Conservation (phyloP, 2,888 invertebrate species). For the Lymantria dispar region DNA sequence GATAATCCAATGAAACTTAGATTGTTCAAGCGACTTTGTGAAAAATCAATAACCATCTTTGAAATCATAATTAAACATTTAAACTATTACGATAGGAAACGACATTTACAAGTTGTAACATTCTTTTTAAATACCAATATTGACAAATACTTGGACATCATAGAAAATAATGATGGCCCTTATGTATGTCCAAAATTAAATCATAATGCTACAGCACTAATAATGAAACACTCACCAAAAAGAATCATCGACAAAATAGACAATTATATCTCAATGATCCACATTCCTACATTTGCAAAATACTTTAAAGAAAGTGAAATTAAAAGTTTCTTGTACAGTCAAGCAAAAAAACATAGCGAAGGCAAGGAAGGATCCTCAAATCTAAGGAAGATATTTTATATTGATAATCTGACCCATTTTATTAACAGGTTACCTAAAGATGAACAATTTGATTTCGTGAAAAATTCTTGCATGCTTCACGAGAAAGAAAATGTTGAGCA, state of each 20-base stretch:
- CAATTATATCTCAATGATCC: slow-evolving; percentile 37
- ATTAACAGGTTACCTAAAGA: slow-evolving; percentile 46
- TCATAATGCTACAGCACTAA: slow-evolving; percentile 46
- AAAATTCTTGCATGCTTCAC: slow-evolving; percentile 50
- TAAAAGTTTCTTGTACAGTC: slow-evolving; percentile 45
- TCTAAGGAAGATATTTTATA: slow-evolving; percentile 31
- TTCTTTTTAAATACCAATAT: slow-evolving; percentile 45
- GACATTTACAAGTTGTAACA: slow-evolving; percentile 30
- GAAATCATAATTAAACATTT: slow-evolving; percentile 17
- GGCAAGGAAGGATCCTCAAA: not conserved
- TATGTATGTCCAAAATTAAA: slow-evolving; percentile 33
- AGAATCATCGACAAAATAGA: slow-evolving; percentile 48
- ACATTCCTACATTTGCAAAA: slow-evolving; percentile 54
- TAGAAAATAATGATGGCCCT: slow-evolving; percentile 30
- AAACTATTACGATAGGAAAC: slow-evolving; percentile 4
- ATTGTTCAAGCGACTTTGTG: slow-evolving; percentile 49
- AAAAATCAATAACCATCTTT: slow-evolving; percentile 40
- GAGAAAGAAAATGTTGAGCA: slow-evolving; percentile 21
- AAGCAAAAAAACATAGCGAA: slow-evolving; percentile 23
- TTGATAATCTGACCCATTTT: slow-evolving; percentile 40
- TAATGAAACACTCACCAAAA: slow-evolving; percentile 52
- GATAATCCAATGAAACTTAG: slow-evolving; percentile 25
- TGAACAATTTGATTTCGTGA: slow-evolving; percentile 52
- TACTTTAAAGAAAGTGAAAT: slow-evolving; percentile 47
- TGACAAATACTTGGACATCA: slow-evolving; percentile 46